Conservation (phyloP, 2,888 invertebrate genomes). For the Mayetiola destructor region DNA sequence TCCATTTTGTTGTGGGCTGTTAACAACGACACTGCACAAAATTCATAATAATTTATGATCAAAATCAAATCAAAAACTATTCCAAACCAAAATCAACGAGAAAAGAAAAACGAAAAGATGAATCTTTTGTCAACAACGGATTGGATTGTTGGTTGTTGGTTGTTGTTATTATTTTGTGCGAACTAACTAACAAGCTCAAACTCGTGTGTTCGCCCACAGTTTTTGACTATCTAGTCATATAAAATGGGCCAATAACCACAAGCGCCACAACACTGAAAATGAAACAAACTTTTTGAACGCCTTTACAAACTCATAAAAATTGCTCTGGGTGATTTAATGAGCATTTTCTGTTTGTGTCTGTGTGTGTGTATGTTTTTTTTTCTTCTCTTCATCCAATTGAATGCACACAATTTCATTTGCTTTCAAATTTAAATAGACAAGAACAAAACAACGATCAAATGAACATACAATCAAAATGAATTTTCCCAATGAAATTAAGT, state of each 20-base stretch:
- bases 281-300: not conserved
- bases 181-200: too few species aligned
- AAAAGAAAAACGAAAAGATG: too few species aligned
- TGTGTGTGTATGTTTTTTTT: not conserved
- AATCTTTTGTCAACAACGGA: too few species aligned
- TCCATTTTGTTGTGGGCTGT: too few species aligned
- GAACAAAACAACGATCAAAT: too few species aligned
- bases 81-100: too few species aligned
- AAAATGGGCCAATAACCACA: not conserved
- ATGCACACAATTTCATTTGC: not conserved
- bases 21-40: too few species aligned
- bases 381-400: not conserved
- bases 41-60: too few species aligned
- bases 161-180: not conserved
- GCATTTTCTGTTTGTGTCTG: not conserved
- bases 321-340: constrained; percentile 3
- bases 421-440: too few species aligned
- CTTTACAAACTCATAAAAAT: not conserved
- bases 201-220: not conserved
- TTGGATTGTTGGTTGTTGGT: too few species aligned
- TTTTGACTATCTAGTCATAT: not conserved
- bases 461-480: not conserved
- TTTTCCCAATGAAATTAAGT: not conserved
- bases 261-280: not conserved
- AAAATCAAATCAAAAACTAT: too few species aligned